Percentiles rank a stretch among this genome's conserved stretches.
Conservation (phyloP, 2,888 invertebrate genomes). For the Clistopyga incitator region DNA sequence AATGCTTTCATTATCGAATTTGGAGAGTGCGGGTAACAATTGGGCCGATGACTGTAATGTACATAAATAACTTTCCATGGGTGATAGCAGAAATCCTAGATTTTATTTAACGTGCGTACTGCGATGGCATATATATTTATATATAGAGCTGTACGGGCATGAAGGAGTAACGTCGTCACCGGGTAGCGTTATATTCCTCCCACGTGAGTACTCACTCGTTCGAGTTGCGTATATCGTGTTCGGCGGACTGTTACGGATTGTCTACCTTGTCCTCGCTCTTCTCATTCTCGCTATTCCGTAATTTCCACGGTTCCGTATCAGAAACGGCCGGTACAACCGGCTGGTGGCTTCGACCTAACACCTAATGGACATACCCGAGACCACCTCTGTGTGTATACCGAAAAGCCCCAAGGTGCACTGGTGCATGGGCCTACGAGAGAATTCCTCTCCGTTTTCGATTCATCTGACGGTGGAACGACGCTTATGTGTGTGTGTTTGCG, state of each 20-base stretch:
- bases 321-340: conserved; percentile 14
- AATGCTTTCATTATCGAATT: too few relatives aligned
- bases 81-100: neutral
- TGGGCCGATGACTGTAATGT: too few relatives aligned
- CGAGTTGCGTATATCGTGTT: conserved; percentile 36
- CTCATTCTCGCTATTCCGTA: conserved; percentile 39
- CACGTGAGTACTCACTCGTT: conserved; percentile 23
- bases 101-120: conserved; percentile 21
- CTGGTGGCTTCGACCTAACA: conserved; percentile 2
- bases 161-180: conserved; percentile 4
- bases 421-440: conserved; percentile 3
- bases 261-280: conserved; percentile 37
- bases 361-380: conserved; percentile 26
- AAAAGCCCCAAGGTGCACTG: conserved; percentile 17
- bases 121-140: neutral
- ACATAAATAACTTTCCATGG: neutral
- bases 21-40: too few relatives aligned
- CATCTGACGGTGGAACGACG: conserved; percentile 1
- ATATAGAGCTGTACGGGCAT: neutral
- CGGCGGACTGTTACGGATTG: conserved; percentile 37
- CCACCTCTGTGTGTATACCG: neutral
- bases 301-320: conserved; percentile 48
- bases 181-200: conserved; percentile 30
- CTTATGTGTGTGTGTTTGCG: conserved; percentile 19
- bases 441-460: conserved; percentile 15